Evolutionary conservation across 2,888 invertebrate species (phyloP).

Genomic region (Diaphora mendica): DNA sequence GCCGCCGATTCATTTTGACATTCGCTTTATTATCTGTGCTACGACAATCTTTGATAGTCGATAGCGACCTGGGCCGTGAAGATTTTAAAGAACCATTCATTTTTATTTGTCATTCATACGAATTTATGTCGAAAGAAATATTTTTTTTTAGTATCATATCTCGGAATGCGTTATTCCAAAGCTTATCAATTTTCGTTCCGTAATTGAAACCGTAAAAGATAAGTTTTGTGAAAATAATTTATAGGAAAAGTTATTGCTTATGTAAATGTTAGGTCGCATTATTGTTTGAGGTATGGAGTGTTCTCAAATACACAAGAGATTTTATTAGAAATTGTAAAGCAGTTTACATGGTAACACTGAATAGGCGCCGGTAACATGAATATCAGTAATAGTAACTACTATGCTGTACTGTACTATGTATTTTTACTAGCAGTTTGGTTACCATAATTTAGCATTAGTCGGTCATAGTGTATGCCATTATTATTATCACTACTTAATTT

Average conservation of each 20-base stretch:
- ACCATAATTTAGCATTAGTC: too few species aligned
- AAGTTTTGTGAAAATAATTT: conserved; percentile 14
- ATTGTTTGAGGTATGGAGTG: not conserved
- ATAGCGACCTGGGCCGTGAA: conserved; percentile 31
- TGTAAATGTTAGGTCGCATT: not conserved
- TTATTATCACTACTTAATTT: too few species aligned
- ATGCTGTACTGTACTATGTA: not conserved
- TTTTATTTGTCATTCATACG: conserved; percentile 43
- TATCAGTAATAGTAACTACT: not conserved
- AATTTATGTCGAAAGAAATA: conserved; percentile 28
- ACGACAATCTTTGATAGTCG: conserved; percentile 49
- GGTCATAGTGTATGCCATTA: too few species aligned
- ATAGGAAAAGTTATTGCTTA: conserved; percentile 1
- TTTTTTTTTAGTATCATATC: conserved; percentile 20
- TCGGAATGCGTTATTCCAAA: conserved; percentile 5
- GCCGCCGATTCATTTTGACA: conserved; percentile 61
- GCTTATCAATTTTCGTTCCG: conserved; percentile 20
- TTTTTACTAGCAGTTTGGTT: not conserved
- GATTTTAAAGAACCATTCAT: conserved; percentile 37
- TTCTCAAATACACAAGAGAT: not conserved
- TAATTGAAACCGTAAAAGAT: conserved; percentile 19
- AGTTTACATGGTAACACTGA: not conserved
- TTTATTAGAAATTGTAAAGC: not conserved
- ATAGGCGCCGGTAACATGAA: not conserved
- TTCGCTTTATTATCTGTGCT: conserved; percentile 58